phyloP scores from a whole-genome alignment of 2,113 vertebrate species.

The Cephalopholis sonnerati region DNA sequence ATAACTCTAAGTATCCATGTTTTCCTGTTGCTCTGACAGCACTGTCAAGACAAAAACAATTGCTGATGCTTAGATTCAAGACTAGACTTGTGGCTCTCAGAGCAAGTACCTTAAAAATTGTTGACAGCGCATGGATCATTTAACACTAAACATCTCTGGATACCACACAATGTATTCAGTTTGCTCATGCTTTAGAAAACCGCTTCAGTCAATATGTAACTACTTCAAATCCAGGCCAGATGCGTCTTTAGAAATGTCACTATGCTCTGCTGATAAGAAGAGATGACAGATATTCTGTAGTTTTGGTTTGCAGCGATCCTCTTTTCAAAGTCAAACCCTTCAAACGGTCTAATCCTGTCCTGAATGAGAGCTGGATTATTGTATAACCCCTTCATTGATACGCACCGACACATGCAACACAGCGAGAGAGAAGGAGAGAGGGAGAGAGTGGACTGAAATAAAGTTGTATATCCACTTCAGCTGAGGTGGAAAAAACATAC shows the following conservation, averaged over 20 bases:
- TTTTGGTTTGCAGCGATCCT: slow-evolving; percentile 70
- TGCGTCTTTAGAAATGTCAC: slow-evolving; percentile 78
- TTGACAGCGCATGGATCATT: slow-evolving; percentile 64
- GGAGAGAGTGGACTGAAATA: slow-evolving; percentile 27
- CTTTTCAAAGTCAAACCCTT: slow-evolving; percentile 74
- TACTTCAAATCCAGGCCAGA: slow-evolving; percentile 76
- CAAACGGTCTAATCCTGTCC: slow-evolving; percentile 79
- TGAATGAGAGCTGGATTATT: slow-evolving; percentile 81
- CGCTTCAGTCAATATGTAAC: slow-evolving; percentile 69
- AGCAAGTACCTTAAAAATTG: slow-evolving; percentile 42
- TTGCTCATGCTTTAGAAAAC: slow-evolving; percentile 49
- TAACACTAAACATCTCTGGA: slow-evolving; percentile 56
- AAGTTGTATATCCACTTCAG: slow-evolving; percentile 46
- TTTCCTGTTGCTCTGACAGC: slow-evolving; percentile 37
- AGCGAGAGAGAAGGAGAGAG: slow-evolving; percentile 1
- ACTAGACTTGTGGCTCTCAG: slow-evolving; percentile 62
- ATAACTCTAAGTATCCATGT: slow-evolving; percentile 8
- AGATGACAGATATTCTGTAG: slow-evolving; percentile 77
- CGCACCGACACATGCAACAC: slow-evolving; percentile 50
- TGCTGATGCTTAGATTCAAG: slow-evolving; percentile 50
- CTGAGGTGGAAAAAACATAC: slow-evolving; percentile 17
- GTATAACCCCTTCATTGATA: slow-evolving; percentile 68
- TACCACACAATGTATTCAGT: slow-evolving; percentile 47
- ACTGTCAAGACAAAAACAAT: slow-evolving; percentile 38
- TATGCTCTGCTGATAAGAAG: slow-evolving; percentile 59